Conservation (phyloP, 2,797 vertebrate genomes). For the Crenichthys baileyi region DNA sequence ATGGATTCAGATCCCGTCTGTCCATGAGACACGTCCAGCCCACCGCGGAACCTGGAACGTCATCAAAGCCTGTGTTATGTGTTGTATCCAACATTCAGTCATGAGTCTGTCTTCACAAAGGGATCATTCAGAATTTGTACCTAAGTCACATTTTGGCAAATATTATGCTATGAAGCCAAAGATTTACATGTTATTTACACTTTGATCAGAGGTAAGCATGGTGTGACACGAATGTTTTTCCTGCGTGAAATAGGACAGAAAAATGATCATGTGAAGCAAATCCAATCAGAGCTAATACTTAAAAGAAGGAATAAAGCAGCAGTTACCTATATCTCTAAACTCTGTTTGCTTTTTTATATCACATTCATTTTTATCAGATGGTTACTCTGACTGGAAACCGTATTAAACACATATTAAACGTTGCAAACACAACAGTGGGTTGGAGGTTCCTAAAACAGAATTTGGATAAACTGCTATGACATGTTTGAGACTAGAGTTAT, state of each 20-base stretch:
- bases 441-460: neutral
- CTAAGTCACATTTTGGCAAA: no score
- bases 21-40: slow-evolving; percentile 94
- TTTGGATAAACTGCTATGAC: neutral
- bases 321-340: neutral
- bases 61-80: slow-evolving; percentile 15
- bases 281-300: neutral
- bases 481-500: neutral
- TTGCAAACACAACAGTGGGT: neutral
- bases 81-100: slow-evolving; percentile 4
- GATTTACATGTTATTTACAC: neutral
- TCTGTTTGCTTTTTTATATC: neutral
- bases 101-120: neutral
- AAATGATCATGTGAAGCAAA: neutral
- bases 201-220: neutral
- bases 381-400: neutral
- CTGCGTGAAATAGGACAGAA: neutral
- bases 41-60: slow-evolving; percentile 90
- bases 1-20: slow-evolving; percentile 94
- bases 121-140: neutral
- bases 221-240: neutral
- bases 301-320: neutral
- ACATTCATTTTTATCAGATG: neutral
- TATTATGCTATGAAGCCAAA: no score
- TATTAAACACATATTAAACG: neutral